Conservation (phyloP, 2,888 invertebrate species). For the Nycteola revayana region DNA sequence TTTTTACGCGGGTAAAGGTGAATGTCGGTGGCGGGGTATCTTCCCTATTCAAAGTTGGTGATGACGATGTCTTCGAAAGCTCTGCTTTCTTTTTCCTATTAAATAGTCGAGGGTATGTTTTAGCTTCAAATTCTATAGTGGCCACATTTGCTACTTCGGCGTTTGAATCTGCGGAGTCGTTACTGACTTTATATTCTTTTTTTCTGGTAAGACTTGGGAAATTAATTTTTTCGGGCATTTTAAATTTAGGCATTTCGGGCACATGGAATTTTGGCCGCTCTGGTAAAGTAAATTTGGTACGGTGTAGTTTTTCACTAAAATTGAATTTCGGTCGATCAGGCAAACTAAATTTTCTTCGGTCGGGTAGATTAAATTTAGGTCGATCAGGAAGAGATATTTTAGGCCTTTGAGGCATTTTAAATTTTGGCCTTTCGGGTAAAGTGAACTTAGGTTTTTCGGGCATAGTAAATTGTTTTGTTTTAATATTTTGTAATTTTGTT, state of each 20-base stretch:
- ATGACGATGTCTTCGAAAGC: slow-evolving; percentile 76
- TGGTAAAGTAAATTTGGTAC: slow-evolving; percentile 84
- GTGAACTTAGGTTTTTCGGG: slow-evolving; percentile 81
- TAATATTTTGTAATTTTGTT: slow-evolving; percentile 84
- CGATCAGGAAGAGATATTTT: slow-evolving; percentile 81
- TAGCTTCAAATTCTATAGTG: slow-evolving; percentile 87
- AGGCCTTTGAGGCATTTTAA: slow-evolving; percentile 77
- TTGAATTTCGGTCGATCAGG: slow-evolving; percentile 83
- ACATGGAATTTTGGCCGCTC: slow-evolving; percentile 80
- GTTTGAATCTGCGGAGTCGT: slow-evolving; percentile 61
- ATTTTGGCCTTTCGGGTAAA: slow-evolving; percentile 80
- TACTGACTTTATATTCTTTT: slow-evolving; percentile 63
- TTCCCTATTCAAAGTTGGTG: slow-evolving; percentile 75
- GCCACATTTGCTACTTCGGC: slow-evolving; percentile 67
- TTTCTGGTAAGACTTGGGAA: slow-evolving; percentile 84
- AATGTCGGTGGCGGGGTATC: slow-evolving; percentile 84
- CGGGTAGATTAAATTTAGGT: slow-evolving; percentile 81
- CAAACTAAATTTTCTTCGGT: slow-evolving; percentile 84
- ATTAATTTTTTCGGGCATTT: slow-evolving; percentile 83
- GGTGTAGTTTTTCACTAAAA: slow-evolving; percentile 78
- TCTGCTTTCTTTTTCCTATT: slow-evolving; percentile 70
- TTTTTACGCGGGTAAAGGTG: slow-evolving; percentile 85
- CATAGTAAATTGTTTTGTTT: slow-evolving; percentile 78
- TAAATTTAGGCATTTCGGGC: slow-evolving; percentile 81
- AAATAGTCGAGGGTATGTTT: slow-evolving; percentile 90